Evolutionary conservation across 30 jellyfish, hydroid and myxozoan species (phyloP), one percentile per base, ranked within the genome.

Genomic region (Pelagia noctiluca): DNA sequence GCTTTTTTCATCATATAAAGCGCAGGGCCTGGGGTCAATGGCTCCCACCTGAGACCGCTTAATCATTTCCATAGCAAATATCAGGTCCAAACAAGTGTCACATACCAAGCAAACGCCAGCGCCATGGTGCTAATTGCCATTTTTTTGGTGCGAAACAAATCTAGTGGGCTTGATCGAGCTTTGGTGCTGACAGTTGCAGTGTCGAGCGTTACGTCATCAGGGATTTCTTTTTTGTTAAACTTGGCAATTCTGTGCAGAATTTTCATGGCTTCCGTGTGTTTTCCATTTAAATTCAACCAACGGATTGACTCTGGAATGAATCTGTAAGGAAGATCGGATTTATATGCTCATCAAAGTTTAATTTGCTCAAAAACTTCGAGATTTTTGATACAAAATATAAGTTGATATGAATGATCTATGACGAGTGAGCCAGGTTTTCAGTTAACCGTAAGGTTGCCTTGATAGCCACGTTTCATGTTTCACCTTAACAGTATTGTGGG

Each of bases 271-370:
- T 92, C 88, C 25, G 71, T 96, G 3, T 35, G 25, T 50, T 71
- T 76, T 21, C 96, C 91, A 25, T 84, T 74, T 47, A 92, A 35
- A 0, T 93, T 76, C 60, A 78, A 82, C 98, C 98, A 92, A 3
- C 98, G 88, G 32, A 86, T 75, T 0, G 98, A 92, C 71, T 92
- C 98, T 18, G 98, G 98, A 23, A 92, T 50, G 50, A 92, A 78
- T 83, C 95, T 92, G 47, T 2, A 73, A 47, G 30, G 4, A 53
- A 25, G 57, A 46, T 30, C 33, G 12, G 21, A 5, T 16, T 5
- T 42, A 50, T 11, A 34, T 16, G 47, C n/a, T n/a, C n/a, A n/a
- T n/a, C n/a, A n/a, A n/a, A n/a, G n/a, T n/a, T n/a, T n/a, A n/a
- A n/a, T n/a, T n/a, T n/a, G n/a, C n/a, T n/a, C n/a, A n/a, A n/a